phyloP scores from a whole-genome alignment of 1,140 invertebrate species.

The Harpegnathos saltator region DNA sequence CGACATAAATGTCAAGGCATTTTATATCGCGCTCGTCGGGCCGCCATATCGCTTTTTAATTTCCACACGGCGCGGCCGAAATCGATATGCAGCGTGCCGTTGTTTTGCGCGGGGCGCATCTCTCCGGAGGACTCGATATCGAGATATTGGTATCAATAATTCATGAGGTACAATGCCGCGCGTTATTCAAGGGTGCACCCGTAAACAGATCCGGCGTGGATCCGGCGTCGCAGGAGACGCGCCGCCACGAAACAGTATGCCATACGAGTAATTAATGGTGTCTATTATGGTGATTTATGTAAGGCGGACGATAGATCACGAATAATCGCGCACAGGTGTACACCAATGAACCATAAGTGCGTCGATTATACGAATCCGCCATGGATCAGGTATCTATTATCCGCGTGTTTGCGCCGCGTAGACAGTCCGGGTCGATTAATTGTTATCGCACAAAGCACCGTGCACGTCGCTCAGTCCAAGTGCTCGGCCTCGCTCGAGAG shows the following conservation, averaged over 20 bases:
- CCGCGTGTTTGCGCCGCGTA: background rate
- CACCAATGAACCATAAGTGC: conserved; percentile 3
- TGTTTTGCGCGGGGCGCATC: conserved; percentile 20
- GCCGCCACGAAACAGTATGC: conserved; percentile 19
- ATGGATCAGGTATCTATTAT: background rate
- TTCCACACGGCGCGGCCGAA: background rate
- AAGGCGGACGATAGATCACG: conserved; percentile 4
- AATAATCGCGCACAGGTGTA: conserved; percentile 15
- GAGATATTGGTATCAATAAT: conserved; percentile 58
- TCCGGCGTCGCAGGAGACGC: conserved; percentile 21
- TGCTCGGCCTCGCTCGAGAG: too few species aligned
- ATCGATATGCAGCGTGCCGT: conserved; percentile 29
- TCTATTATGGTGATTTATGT: conserved; percentile 53
- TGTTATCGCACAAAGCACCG: background rate
- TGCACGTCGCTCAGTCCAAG: too few species aligned
- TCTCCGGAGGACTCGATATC: conserved; percentile 38
- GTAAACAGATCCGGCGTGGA: conserved; percentile 50
- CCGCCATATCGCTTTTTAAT: conserved; percentile 31
- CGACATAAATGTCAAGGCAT: background rate
- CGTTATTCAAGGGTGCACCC: conserved; percentile 39
- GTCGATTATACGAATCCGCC: conserved; percentile 19
- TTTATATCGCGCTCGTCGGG: background rate
- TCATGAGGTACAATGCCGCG: conserved; percentile 46
- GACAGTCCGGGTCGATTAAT: background rate
- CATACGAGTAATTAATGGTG: conserved; percentile 39